Evolutionary conservation across 2,888 invertebrate species (phyloP), one percentile per base, ranked within the genome.

Genomic region (Desoria tigrina): DNA sequence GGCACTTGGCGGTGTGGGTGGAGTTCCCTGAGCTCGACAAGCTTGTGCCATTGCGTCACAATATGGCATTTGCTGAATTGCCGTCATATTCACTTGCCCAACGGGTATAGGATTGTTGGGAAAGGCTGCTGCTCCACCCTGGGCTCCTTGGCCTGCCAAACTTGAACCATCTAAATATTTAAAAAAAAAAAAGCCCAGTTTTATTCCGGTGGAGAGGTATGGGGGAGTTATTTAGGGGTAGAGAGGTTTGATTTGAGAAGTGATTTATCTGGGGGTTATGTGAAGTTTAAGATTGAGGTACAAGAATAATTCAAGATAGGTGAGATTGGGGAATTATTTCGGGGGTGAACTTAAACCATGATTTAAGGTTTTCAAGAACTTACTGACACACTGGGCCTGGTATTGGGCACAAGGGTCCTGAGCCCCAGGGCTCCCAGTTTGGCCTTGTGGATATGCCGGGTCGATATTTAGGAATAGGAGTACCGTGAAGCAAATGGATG

Each of bases 41-140:
- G 60, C 60, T 37, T 50, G 51, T 14, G 39, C 50, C 39, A 61
- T 24, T 23, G 49, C 51, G 32, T 61, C 28, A 37, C 60, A 61
- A 37, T 51, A 50, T 1, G 51, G 60, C 26, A 51, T 18, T 32
- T 61, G 60, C 11, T 61, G 37, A 4, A 39, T 39, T 61, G 60
- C 60, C 39, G 60, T 61, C 51, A 50, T 49, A 39, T 61, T 61
- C 18, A 61, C 32, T 32, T 37, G 37, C 16, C 21, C 6, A n/a
- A 51, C 51, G 28, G 60, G 51, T 16, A 23, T 18, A 21, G 60
- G 60, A 7, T 50, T 51, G 23, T 51, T 51, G 1, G 60, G 60
- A n/a, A 61, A 61, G 6, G 45, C 53, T 1, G 37, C 60, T 16
- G 23, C 26, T 4, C 23, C 51, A 26, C 21, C 4, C 23, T 16